phyloP scores from a whole-genome alignment of 1,140 invertebrate genomes.

The Antheraea pernyi region DNA sequence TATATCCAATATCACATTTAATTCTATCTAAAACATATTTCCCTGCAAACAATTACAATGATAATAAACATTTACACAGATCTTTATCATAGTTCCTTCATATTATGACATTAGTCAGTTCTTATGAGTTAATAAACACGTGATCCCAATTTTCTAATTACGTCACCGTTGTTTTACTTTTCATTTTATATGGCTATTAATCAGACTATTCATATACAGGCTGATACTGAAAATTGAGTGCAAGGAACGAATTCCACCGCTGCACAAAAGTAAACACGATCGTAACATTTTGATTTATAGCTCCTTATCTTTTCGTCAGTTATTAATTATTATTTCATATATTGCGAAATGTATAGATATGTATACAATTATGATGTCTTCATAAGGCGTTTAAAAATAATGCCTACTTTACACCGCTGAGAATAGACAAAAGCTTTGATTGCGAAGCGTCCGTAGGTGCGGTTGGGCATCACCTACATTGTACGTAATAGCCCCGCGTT shows the following conservation, averaged over 20 bases:
- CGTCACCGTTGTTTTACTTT: constrained; percentile 33
- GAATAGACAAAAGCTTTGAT: constrained; percentile 29
- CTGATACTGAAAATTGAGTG: background rate
- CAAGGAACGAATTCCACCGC: background rate
- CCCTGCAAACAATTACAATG: background rate
- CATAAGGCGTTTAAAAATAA: constrained; percentile 24
- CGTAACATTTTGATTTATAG: constrained; percentile 44
- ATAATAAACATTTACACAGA: background rate
- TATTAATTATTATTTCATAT: constrained; percentile 28
- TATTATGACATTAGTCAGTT: constrained; percentile 7
- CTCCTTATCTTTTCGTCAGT: constrained; percentile 35
- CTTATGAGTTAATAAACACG: constrained; percentile 12
- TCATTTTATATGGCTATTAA: background rate
- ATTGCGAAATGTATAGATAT: constrained; percentile 24
- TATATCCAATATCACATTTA: background rate
- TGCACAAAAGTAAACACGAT: constrained; percentile 31
- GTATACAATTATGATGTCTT: background rate
- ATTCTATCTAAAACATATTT: background rate
- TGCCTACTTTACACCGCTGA: background rate
- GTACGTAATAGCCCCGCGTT: constrained; percentile 25
- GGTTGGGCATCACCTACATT: constrained; percentile 31
- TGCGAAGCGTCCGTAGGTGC: constrained; percentile 35
- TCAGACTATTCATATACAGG: background rate
- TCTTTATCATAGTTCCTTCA: constrained; percentile 15
- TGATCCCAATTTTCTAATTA: constrained; percentile 23